Evolutionary conservation across 2,797 vertebrate species (phyloP).

Genomic region (Apogon talboti): DNA sequence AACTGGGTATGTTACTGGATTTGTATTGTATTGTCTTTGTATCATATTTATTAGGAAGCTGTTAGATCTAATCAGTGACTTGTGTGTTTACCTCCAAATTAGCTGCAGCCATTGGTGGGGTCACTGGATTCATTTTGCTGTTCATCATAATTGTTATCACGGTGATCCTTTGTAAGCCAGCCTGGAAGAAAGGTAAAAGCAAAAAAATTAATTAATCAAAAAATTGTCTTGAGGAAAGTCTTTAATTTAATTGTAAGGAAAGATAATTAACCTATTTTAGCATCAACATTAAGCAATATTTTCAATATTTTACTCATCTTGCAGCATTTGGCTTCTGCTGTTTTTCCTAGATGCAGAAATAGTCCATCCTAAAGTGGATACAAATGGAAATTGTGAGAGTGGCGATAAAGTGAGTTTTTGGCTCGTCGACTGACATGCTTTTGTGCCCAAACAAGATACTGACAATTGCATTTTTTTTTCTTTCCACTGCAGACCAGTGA

Average conservation of each 20-base stretch:
- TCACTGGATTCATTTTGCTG: slow-evolving; percentile 22
- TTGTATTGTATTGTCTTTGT: background rate
- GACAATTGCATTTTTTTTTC: slow-evolving; percentile 14
- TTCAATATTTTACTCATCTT: background rate
- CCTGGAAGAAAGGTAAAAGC: slow-evolving; percentile 61
- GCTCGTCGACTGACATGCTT: background rate
- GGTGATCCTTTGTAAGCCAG: slow-evolving; percentile 14
- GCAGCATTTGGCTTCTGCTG: slow-evolving; percentile 15
- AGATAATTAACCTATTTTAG: background rate
- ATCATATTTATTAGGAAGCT: slow-evolving; percentile 9
- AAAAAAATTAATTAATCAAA: background rate
- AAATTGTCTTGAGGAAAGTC: slow-evolving; percentile 9
- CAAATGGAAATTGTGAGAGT: slow-evolving; percentile 71
- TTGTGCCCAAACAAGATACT: background rate
- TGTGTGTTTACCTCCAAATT: slow-evolving; percentile 36
- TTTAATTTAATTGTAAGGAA: background rate
- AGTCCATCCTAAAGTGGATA: slow-evolving; percentile 55
- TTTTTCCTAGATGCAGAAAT: slow-evolving; percentile 24
- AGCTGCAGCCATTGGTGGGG: slow-evolving; percentile 17
- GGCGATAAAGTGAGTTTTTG: slow-evolving; percentile 58
- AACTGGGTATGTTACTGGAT: slow-evolving; percentile 40
- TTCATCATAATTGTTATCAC: slow-evolving; percentile 28
- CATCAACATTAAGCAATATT: background rate
- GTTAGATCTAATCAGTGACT: slow-evolving; percentile 1
- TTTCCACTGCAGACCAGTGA: slow-evolving; percentile 39